Evolutionary conservation across 35 echinoderm and acorn worm species (phyloP).

Genomic region (Patiria miniata): DNA sequence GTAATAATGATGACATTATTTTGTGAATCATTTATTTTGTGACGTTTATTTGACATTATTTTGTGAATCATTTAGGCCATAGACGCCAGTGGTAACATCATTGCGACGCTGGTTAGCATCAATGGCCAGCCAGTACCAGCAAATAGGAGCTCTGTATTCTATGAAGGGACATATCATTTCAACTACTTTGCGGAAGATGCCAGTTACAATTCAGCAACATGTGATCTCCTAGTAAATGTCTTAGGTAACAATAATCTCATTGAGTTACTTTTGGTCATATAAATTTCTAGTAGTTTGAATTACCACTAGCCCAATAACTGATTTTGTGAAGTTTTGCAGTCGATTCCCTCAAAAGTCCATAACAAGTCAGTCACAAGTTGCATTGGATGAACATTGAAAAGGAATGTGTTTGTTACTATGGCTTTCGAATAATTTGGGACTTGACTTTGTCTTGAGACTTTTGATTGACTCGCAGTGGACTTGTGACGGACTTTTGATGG

Average conservation of each 20-base stretch:
- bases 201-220: background rate
- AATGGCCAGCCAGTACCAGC: slow-evolving; percentile 3
- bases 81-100: background rate
- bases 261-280: too few species aligned
- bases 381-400: background rate
- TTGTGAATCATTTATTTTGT: too few species aligned
- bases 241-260: background rate
- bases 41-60: background rate
- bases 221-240: background rate
- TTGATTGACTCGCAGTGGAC: too few species aligned
- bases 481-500: too few species aligned
- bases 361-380: background rate
- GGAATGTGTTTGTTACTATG: background rate
- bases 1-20: too few species aligned
- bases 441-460: too few species aligned
- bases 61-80: background rate
- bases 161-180: background rate
- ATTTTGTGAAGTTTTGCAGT: background rate
- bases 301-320: background rate
- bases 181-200: background rate
- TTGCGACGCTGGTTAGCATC: background rate
- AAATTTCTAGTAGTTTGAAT: background rate
- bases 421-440: background rate
- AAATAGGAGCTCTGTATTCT: background rate
- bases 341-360: background rate